phyloP scores from a whole-genome alignment of 2,113 vertebrate species.

The Oreocharis arfaki region DNA sequence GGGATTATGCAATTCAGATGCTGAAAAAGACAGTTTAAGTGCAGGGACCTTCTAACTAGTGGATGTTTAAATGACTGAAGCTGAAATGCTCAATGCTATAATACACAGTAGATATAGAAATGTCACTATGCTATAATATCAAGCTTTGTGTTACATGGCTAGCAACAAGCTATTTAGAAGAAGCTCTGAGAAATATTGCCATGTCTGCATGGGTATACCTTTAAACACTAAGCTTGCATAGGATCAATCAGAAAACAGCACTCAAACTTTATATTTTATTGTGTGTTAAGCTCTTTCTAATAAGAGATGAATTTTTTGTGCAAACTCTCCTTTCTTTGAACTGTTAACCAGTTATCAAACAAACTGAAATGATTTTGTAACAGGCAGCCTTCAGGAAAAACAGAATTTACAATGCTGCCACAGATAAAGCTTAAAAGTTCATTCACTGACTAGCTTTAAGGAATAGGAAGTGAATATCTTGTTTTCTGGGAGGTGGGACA shows the following conservation, averaged over 20 bases:
- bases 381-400: not conserved
- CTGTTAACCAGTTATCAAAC: not conserved
- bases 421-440: not conserved
- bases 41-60: not conserved
- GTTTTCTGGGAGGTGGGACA: not conserved
- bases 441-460: not conserved
- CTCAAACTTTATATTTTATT: not conserved
- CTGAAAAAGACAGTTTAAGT: not conserved
- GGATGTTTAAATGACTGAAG: not conserved
- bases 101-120: not conserved
- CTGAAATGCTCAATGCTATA: not conserved
- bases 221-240: not conserved
- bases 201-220: not conserved
- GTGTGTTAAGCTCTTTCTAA: not conserved
- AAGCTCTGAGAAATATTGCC: not conserved
- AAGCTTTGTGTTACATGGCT: not conserved
- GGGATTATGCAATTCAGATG: slow-evolving; percentile 2
- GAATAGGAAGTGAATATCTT: not conserved
- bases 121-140: not conserved
- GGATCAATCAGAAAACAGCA: not conserved
- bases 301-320: not conserved
- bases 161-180: not conserved
- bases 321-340: not conserved
- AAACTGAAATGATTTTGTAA: not conserved
- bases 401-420: not conserved